phyloP scores from a whole-genome alignment of 2,113 vertebrate genomes.

The Eulemur rufifrons region DNA sequence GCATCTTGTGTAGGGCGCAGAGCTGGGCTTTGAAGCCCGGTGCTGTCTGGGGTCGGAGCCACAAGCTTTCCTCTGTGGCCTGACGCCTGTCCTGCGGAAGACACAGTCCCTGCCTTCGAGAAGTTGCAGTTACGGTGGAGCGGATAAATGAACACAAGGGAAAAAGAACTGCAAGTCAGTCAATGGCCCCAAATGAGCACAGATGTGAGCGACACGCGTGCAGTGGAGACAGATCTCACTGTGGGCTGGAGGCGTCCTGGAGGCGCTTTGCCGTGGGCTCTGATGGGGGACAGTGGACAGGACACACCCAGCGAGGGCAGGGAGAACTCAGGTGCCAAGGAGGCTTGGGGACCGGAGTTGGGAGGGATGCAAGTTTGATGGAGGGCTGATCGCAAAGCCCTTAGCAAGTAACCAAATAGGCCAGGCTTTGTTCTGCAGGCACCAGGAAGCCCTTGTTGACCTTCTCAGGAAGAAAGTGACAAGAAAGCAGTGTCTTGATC shows the following conservation, averaged over 20 bases:
- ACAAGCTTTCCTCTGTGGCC: rapidly evolving
- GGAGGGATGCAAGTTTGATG: background rate
- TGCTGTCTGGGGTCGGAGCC: background rate
- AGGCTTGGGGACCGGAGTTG: background rate
- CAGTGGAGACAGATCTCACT: rapidly evolving
- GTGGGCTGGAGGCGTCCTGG: background rate
- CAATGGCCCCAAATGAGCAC: background rate
- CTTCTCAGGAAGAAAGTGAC: background rate
- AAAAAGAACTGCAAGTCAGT: rapidly evolving
- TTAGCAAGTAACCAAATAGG: background rate
- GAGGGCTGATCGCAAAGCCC: background rate
- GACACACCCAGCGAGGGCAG: background rate
- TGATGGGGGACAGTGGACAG: rapidly evolving
- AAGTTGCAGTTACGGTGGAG: rapidly evolving
- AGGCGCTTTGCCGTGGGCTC: rapidly evolving
- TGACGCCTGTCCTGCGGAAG: background rate
- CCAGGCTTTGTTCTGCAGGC: background rate
- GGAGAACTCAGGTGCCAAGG: background rate
- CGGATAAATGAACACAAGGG: rapidly evolving
- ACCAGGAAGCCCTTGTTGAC: background rate
- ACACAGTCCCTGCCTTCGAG: background rate
- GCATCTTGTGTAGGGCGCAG: background rate
- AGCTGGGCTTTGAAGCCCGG: background rate
- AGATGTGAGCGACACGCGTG: rapidly evolving
- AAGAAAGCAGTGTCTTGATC: background rate